phyloP scores from a whole-genome alignment of 2,888 invertebrate species.

The Argynnis bischoffii region DNA sequence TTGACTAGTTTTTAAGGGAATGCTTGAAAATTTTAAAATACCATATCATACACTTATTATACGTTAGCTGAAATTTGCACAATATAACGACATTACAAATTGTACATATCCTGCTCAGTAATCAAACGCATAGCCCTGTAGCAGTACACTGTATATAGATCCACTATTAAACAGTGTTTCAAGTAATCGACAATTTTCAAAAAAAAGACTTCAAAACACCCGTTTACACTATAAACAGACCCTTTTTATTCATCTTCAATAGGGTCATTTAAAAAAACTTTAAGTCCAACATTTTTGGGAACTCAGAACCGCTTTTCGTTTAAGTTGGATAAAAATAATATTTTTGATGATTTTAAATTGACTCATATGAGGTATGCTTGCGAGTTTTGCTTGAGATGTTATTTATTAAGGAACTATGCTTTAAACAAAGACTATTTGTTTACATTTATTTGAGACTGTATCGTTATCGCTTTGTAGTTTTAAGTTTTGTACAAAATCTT shows the following conservation, averaged over 20 bases:
- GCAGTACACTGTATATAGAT: no score
- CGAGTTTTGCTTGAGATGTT: conserved; percentile 25
- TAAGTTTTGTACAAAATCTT: conserved; percentile 69
- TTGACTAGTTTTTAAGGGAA: conserved; percentile 38
- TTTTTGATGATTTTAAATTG: background rate
- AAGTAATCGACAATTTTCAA: no score
- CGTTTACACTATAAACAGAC: no score
- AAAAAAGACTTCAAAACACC: no score
- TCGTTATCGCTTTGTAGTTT: conserved; percentile 43
- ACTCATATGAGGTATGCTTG: conserved; percentile 24
- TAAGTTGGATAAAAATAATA: background rate
- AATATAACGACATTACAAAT: no score
- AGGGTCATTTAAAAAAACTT: no score
- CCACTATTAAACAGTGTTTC: no score
- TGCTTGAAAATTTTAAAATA: conserved; percentile 9
- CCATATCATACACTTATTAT: background rate
- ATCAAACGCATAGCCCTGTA: no score
- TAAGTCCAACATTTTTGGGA: no score
- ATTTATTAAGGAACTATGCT: conserved; percentile 36
- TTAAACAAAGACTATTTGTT: conserved; percentile 24
- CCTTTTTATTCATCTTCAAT: no score
- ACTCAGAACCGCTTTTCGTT: background rate
- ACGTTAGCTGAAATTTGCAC: background rate
- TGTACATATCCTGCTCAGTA: no score
- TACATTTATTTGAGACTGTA: conserved; percentile 46